Evolutionary conservation across 2,113 vertebrate species (phyloP).

Genomic region (Nestor notabilis): DNA sequence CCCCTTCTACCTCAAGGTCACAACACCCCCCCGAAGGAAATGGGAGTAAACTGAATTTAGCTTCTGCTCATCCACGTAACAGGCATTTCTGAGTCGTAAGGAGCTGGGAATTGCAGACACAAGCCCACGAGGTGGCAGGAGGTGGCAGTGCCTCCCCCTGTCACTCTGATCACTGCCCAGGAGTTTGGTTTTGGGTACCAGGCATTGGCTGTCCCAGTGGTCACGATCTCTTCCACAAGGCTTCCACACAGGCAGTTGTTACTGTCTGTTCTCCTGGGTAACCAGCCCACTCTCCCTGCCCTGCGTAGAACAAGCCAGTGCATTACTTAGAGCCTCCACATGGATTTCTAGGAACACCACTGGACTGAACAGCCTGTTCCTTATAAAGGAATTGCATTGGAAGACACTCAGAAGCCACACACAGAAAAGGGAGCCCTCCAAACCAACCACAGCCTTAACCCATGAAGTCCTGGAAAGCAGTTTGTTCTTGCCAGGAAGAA

Average conservation of each 20-base stretch:
- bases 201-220: not conserved
- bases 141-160: fast-evolving
- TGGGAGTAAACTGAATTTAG: not conserved
- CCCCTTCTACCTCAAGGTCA: not conserved
- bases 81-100: fast-evolving
- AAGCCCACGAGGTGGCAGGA: fast-evolving
- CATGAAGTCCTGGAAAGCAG: not conserved
- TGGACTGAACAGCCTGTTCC: not conserved
- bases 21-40: not conserved
- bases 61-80: fast-evolving
- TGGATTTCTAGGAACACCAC: not conserved
- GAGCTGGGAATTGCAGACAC: not conserved
- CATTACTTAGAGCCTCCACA: fast-evolving
- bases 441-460: not conserved
- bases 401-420: not conserved
- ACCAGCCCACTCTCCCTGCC: not conserved
- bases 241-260: fast-evolving
- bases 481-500: fast-evolving
- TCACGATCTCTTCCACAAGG: too few relatives aligned
- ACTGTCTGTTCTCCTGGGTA: not conserved
- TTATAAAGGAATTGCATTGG: not conserved
- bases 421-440: not conserved
- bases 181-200: not conserved
- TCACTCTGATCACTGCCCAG: fast-evolving
- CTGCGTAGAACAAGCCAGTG: not conserved